A percentile compares a stretch with the other conserved stretches of the same genome.
phyloP scores from a whole-genome alignment of 1,140 invertebrate species.

The Lysiphlebus fabarum region DNA sequence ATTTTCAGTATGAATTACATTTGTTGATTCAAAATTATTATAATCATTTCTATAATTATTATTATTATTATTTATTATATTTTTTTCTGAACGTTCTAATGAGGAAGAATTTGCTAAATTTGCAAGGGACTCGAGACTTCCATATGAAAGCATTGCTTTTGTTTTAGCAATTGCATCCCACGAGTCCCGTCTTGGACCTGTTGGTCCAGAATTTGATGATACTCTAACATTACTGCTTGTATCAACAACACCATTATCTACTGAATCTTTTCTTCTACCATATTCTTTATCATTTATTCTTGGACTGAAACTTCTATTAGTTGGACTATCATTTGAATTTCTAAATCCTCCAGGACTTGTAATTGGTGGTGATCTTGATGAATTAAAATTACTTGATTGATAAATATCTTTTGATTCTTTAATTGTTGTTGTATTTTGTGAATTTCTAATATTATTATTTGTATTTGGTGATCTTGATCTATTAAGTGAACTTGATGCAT shows the following conservation, averaged over 20 bases:
- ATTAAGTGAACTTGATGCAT: slow-evolving; percentile 27
- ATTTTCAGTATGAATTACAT: slow-evolving; percentile 31
- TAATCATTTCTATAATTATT: slow-evolving; percentile 34
- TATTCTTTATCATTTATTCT: slow-evolving; percentile 46
- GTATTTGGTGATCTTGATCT: slow-evolving; percentile 26
- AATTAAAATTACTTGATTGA: slow-evolving; percentile 41
- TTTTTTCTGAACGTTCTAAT: slow-evolving; percentile 21
- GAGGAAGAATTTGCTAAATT: slow-evolving; percentile 59
- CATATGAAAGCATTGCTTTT: slow-evolving; percentile 66
- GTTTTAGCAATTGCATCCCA: slow-evolving; percentile 81
- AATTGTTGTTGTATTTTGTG: slow-evolving; percentile 34
- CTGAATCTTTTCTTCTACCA: slow-evolving; percentile 37
- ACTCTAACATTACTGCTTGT: slow-evolving; percentile 65
- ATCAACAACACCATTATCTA: slow-evolving; percentile 58
- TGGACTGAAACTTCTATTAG: slow-evolving; percentile 50
- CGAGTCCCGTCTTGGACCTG: slow-evolving; percentile 66
- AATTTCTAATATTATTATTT: slow-evolving; percentile 19
- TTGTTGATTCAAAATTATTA: slow-evolving; percentile 38
- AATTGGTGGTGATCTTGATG: slow-evolving; percentile 40
- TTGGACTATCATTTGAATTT: slow-evolving; percentile 38
- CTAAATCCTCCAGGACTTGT: slow-evolving; percentile 37
- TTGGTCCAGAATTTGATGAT: slow-evolving; percentile 60
- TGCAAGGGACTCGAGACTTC: slow-evolving; percentile 65
- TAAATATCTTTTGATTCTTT: slow-evolving; percentile 48
- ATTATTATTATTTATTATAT: slow-evolving; percentile 29